phyloP scores from a whole-genome alignment of 2,113 vertebrate species.

The Oreochromis niloticus region DNA sequence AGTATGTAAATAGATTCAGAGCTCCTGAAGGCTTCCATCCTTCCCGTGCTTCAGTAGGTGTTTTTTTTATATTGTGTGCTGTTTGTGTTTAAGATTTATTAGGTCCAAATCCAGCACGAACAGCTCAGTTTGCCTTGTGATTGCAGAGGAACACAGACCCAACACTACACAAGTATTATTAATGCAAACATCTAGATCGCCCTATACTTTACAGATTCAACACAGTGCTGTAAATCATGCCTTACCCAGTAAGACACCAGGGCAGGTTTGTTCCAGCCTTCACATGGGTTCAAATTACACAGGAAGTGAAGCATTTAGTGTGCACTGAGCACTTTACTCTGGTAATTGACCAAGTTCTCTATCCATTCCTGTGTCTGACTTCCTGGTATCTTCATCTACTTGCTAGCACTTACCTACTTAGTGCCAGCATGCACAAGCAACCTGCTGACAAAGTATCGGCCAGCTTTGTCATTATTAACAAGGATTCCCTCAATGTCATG shows the following conservation, averaged over 20 bases:
- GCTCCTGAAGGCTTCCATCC: not conserved
- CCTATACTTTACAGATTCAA: not conserved
- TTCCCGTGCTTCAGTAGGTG: not conserved
- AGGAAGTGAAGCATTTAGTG: not conserved
- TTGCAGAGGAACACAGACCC: not conserved
- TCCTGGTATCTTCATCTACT: not conserved
- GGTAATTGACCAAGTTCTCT: not conserved
- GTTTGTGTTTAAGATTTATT: not conserved
- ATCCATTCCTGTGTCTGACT: not conserved
- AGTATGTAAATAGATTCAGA: not conserved
- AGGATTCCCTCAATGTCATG: not conserved
- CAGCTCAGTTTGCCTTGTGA: not conserved
- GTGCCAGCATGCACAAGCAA: not conserved
- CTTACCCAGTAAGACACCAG: fast-evolving
- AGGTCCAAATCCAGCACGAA: not conserved
- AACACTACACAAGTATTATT: not conserved
- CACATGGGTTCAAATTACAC: not conserved
- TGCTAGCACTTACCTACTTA: not conserved
- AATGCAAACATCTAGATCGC: not conserved
- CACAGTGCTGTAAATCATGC: not conserved
- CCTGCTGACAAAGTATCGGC: not conserved
- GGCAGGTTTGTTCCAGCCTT: not conserved
- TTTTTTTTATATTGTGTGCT: not conserved
- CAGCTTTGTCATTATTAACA: not conserved
- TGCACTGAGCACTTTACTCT: not conserved